phyloP scores from a whole-genome alignment of 2,113 vertebrate genomes.

The Trichomycterus rosablanca region DNA sequence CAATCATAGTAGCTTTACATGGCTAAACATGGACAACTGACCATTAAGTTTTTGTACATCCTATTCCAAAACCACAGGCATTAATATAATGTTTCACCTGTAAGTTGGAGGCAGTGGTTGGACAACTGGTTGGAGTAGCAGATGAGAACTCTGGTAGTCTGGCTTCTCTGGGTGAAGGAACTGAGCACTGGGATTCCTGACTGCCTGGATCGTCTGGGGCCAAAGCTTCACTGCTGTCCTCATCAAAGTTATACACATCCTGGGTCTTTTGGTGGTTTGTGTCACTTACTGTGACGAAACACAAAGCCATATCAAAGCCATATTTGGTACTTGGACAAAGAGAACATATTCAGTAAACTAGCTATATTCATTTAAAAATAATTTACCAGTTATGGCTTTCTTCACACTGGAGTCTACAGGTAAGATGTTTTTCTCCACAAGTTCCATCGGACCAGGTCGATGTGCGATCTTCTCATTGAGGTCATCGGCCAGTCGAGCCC shows the following conservation, averaged over 20 bases:
- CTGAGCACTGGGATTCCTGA: constrained; percentile 88
- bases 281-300: constrained; percentile 61
- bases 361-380: no score
- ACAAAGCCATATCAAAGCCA: constrained; percentile 17
- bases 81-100: constrained; percentile 59
- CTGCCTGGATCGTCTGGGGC: constrained; percentile 91
- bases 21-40: no score
- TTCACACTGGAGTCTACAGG: constrained; percentile 91
- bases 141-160: constrained; percentile 75
- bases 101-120: constrained; percentile 50
- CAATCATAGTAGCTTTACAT: neutral
- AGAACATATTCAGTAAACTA: no score
- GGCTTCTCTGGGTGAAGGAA: constrained; percentile 80
- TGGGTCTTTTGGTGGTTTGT: constrained; percentile 77
- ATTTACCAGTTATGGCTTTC: constrained; percentile 85
- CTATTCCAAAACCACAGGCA: no score
- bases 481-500: constrained; percentile 88
- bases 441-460: constrained; percentile 92
- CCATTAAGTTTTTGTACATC: no score
- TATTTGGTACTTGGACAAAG: no score
- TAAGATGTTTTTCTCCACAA: constrained; percentile 95
- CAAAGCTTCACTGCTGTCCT: constrained; percentile 89
- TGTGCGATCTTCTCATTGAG: constrained; percentile 96
- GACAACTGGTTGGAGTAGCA: constrained; percentile 53
- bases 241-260: constrained; percentile 77